Evolutionary conservation across 2,113 vertebrate genomes (phyloP).

Genomic region (Mastomys natalensis): DNA sequence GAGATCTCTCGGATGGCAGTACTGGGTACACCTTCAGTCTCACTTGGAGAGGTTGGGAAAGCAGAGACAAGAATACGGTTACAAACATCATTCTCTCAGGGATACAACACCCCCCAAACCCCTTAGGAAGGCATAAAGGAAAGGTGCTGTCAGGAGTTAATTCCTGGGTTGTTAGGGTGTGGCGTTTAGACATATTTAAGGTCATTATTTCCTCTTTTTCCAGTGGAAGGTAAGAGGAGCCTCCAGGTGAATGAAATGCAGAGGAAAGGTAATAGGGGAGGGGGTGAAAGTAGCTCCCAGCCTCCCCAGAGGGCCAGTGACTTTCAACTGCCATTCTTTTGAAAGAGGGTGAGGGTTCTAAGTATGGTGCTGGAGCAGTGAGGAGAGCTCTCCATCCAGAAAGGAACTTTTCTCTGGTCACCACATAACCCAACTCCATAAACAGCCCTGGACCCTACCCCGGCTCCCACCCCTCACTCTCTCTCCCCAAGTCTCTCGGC

Average conservation of each 20-base stretch:
- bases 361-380: slow-evolving; percentile 61
- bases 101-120: background rate
- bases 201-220: slow-evolving; percentile 52
- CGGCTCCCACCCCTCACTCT: background rate
- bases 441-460: background rate
- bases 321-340: slow-evolving; percentile 78
- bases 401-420: slow-evolving; percentile 17
- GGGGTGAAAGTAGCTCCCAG: background rate
- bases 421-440: background rate
- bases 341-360: slow-evolving; percentile 77
- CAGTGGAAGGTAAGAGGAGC: slow-evolving; percentile 20
- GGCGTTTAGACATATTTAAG: slow-evolving; percentile 43
- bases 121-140: slow-evolving; percentile 40
- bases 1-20: slow-evolving; percentile 97
- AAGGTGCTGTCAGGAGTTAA: slow-evolving; percentile 16
- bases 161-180: slow-evolving; percentile 34
- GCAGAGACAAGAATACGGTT: slow-evolving; percentile 67
- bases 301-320: slow-evolving; percentile 64
- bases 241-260: slow-evolving; percentile 16
- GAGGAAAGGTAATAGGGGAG: background rate
- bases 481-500: slow-evolving; percentile 23
- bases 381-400: slow-evolving; percentile 16
- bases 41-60: slow-evolving; percentile 85
- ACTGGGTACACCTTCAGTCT: slow-evolving; percentile 96
- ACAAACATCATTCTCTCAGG: slow-evolving; percentile 57